Base-by-base conservation (phyloP, 2,888 invertebrate genomes). In the Nemotelus pantherinus region DNA sequence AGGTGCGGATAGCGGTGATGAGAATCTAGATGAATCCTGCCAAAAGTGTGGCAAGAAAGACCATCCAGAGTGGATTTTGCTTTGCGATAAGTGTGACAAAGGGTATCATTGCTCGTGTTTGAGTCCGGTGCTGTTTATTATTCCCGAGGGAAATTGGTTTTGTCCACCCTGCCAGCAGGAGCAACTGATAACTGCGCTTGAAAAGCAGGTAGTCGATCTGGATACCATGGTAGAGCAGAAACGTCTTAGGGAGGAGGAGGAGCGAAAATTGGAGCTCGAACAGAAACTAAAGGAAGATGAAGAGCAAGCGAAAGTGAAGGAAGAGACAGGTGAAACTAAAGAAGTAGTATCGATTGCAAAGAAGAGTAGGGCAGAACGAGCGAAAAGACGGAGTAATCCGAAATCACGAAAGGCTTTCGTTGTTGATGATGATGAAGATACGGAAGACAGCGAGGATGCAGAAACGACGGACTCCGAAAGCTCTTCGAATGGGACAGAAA, bases 81-180 rank as follows among this genome's bases (percentile, higher is more conserved):
- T 99, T 58, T 99, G 99, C 85, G 99, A 99, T 88, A 91, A 90
- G 81, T 99, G 99, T 87, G 98, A 99, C 87, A 92, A 91, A 80
- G 98, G 98, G n/a, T 98, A 96, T 92, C 99, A 99, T 89, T 98
- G 97, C 79, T 95, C 95, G 63, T 99, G 99, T 85, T 90, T 99
- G 57, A 92, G 95, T 80, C 99, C 99, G 0, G 92, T 97, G 78
- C 90, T 99, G 60, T 93, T 98, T 88, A 91, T 95, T 48, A 95
- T 99, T 83, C 99, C 99, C 0, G 97, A 97, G 85, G 98, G 98
- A 0, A 95, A 98, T 86, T 99, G 99, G 99, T 96, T 92, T 88
- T 99, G 99, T 87, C 99, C 99, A 50, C 95, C 95, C 0, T 99
- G 99, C 88, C 95, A 97, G 86, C 99, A 99, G 88, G 95, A 95